Evolutionary conservation across 37 sponge, comb jelly and placozoan genomes (phyloP).

Genomic region (Aphrocallistes beatrix): DNA sequence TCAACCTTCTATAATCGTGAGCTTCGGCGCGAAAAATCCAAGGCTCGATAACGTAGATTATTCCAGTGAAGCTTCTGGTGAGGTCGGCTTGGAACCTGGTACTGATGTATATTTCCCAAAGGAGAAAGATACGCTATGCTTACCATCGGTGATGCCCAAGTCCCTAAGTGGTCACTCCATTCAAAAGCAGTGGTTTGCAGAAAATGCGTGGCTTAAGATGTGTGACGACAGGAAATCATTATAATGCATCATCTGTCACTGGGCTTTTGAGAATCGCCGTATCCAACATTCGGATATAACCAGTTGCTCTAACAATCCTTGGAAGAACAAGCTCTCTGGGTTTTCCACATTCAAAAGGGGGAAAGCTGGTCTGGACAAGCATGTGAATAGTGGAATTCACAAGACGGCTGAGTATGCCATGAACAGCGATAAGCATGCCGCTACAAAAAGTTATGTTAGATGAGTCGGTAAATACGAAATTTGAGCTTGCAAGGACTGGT

Average conservation of each 20-base stretch:
- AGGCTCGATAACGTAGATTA: neutral
- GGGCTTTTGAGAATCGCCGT: conserved; percentile 13
- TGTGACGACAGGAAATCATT: conserved; percentile 8
- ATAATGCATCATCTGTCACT: conserved; percentile 12
- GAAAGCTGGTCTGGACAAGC: conserved; percentile 13
- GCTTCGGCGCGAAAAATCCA: neutral
- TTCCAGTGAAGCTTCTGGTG: neutral
- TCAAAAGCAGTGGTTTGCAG: conserved; percentile 16
- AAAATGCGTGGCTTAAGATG: conserved; percentile 12
- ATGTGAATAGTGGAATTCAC: conserved; percentile 17
- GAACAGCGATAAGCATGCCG: conserved; percentile 8
- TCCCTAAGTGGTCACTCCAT: conserved; percentile 14
- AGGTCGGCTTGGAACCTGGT: conserved; percentile 4
- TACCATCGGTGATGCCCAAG: conserved; percentile 16
- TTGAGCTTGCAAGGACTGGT: neutral
- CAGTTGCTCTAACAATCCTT: neutral
- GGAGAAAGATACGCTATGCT: conserved; percentile 8
- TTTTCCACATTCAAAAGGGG: conserved; percentile 19
- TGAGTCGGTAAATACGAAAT: neutral
- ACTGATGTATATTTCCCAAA: conserved; percentile 1
- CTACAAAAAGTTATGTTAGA: neutral
- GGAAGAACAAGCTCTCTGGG: conserved; percentile 19
- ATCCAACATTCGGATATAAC: conserved; percentile 19
- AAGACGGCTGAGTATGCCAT: conserved; percentile 8
- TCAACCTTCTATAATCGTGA: conserved; percentile 16